These are phyloP conservation scores for Phataginus tetradactyla DNA, from an alignment of 2,797 vertebrate genomes.

Conservation along the genomic window DNA sequence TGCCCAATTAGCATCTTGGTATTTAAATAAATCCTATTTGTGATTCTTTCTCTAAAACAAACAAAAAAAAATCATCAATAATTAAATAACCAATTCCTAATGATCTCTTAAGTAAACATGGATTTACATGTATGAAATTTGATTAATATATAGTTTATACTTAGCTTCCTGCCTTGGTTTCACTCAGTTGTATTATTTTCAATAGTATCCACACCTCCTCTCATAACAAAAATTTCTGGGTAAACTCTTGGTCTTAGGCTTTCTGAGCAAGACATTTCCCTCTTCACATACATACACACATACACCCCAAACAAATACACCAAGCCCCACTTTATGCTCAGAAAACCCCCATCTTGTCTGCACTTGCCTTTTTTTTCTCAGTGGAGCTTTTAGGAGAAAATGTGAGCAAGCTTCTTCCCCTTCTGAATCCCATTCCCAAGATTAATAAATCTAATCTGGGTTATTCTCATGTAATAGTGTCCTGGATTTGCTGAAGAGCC, in stretches of 20 bases:
- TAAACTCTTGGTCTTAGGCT: not conserved
- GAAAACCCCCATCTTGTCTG: not conserved
- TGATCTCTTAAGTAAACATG: not conserved
- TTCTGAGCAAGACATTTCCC: not conserved
- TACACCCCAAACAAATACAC: not conserved
- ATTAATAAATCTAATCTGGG: not conserved
- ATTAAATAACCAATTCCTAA: not conserved
- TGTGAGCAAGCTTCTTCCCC: not conserved
- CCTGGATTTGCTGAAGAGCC: not conserved
- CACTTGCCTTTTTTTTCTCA: not conserved
- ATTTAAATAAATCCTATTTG: not conserved
- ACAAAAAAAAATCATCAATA: not conserved
- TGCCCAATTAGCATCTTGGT: not conserved
- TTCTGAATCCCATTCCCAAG: not conserved
- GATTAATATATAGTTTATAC: not conserved
- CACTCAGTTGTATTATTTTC: conserved; percentile 17
- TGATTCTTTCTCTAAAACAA: conserved; percentile 19
- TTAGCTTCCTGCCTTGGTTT: not conserved
- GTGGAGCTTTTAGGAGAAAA: not conserved
- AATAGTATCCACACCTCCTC: not conserved
- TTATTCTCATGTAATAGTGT: not conserved
- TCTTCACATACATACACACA: not conserved
- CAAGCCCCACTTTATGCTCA: not conserved
- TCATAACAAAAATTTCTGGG: not conserved
- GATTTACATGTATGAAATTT: not conserved